These are phyloP conservation scores for Phyllotreta striolata DNA, from an alignment of 2,888 invertebrate species.

Conservation along the genomic window DNA sequence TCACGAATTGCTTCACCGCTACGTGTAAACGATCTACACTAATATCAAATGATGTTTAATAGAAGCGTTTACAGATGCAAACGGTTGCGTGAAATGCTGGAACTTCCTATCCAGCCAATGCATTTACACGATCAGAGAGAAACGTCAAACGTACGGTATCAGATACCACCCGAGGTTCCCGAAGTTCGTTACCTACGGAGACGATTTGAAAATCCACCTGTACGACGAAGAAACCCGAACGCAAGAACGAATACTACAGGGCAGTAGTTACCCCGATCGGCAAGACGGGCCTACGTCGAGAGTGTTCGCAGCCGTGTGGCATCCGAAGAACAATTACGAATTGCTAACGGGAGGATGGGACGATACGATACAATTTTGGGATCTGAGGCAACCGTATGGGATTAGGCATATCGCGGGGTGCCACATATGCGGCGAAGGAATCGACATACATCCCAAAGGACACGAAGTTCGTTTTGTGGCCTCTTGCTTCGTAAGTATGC, in stretches of 20 bases:
- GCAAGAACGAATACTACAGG: constrained; percentile 68
- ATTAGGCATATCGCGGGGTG: constrained; percentile 67
- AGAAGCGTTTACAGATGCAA: constrained; percentile 64
- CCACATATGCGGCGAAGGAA: constrained; percentile 72
- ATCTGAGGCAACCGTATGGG: constrained; percentile 70
- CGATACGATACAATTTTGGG: constrained; percentile 73
- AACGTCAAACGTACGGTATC: constrained; percentile 70
- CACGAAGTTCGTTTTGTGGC: constrained; percentile 63
- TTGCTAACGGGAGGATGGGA: constrained; percentile 76
- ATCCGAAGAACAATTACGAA: constrained; percentile 71
- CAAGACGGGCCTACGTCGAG: constrained; percentile 70
- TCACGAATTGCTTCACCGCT: constrained; percentile 66
- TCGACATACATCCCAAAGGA: constrained; percentile 71
- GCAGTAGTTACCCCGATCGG: constrained; percentile 61
- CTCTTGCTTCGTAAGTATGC: constrained; percentile 68
- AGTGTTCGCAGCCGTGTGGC: constrained; percentile 71
- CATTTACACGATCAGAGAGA: constrained; percentile 71
- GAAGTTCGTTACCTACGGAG: constrained; percentile 69
- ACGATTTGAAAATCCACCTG: constrained; percentile 69
- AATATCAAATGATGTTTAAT: background rate
- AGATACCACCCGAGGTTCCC: constrained; percentile 68
- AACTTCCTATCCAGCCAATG: constrained; percentile 71
- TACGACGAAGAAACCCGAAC: constrained; percentile 75
- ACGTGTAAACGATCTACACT: constrained; percentile 63
- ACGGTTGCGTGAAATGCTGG: constrained; percentile 75